These are phyloP conservation scores for Hippocampus barbouri DNA, from an alignment of 2,113 vertebrate species.

Conservation along the genomic window DNA sequence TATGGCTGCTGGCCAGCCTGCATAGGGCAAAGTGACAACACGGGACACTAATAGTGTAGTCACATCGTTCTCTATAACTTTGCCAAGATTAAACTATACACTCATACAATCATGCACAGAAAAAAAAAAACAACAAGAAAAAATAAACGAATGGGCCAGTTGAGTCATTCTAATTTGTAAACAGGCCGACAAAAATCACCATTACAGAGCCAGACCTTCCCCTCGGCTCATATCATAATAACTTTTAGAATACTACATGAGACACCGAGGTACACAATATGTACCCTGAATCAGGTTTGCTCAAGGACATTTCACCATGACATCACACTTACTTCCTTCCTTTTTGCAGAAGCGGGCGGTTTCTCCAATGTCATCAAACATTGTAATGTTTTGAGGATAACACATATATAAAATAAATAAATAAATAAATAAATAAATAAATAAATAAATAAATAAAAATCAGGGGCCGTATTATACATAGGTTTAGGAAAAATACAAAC, in stretches of 20 bases:
- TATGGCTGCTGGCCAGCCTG: conserved; percentile 19
- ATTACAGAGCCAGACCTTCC: conserved; percentile 9
- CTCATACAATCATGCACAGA: neutral
- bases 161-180: conserved; percentile 22
- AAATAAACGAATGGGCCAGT: conserved; percentile 16
- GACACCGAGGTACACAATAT: neutral
- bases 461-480: too few relatives aligned
- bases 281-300: neutral
- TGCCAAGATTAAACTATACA: conserved; percentile 5
- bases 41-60: conserved; percentile 20
- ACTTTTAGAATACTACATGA: neutral
- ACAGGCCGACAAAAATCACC: neutral
- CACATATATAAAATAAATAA: too few relatives aligned
- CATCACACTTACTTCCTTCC: too few relatives aligned
- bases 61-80: conserved; percentile 5
- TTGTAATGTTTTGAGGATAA: too few relatives aligned
- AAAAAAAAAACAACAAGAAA: neutral
- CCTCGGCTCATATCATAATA: neutral
- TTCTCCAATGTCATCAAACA: too few relatives aligned
- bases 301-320: too few relatives aligned
- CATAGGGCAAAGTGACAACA: conserved; percentile 38
- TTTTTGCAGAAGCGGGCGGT: too few relatives aligned
- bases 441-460: too few relatives aligned
- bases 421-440: too few relatives aligned
- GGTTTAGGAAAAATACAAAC: too few relatives aligned